Conservation (phyloP, 37 sponge, comb jelly and placozoan genomes). For the Axinella damicornis region DNA sequence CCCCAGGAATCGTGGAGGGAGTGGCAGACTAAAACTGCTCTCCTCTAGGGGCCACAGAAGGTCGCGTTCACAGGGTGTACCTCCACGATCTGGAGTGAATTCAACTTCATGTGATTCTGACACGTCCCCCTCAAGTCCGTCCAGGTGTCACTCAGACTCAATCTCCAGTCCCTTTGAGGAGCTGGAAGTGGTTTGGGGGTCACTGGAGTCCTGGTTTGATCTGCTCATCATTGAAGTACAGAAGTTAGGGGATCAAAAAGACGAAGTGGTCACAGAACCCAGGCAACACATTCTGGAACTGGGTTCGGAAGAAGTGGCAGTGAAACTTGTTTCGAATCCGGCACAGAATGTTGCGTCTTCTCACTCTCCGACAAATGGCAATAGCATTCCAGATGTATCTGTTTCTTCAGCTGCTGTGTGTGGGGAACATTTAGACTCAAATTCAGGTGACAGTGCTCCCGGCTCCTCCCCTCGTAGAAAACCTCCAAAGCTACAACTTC, state of each 20-base stretch:
- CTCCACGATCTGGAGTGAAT: background rate
- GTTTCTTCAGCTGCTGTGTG: no score
- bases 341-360: no score
- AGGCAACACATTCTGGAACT: background rate
- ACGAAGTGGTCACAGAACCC: background rate
- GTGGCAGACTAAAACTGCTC: background rate
- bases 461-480: background rate
- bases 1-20: background rate
- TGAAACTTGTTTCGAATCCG: background rate
- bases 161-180: constrained; percentile 38
- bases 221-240: constrained; percentile 71
- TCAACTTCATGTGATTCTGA: background rate
- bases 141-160: background rate
- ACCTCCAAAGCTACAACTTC: background rate
- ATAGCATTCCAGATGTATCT: background rate
- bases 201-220: constrained; percentile 84
- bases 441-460: no score
- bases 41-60: constrained; percentile 3
- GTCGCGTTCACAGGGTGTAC: constrained; percentile 12
- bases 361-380: no score
- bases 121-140: background rate
- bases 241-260: background rate
- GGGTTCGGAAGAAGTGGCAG: no score
- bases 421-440: no score
- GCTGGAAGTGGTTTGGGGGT: constrained; percentile 82